phyloP scores from a whole-genome alignment of 2,888 invertebrate genomes.

The Eristalis pertinax region DNA sequence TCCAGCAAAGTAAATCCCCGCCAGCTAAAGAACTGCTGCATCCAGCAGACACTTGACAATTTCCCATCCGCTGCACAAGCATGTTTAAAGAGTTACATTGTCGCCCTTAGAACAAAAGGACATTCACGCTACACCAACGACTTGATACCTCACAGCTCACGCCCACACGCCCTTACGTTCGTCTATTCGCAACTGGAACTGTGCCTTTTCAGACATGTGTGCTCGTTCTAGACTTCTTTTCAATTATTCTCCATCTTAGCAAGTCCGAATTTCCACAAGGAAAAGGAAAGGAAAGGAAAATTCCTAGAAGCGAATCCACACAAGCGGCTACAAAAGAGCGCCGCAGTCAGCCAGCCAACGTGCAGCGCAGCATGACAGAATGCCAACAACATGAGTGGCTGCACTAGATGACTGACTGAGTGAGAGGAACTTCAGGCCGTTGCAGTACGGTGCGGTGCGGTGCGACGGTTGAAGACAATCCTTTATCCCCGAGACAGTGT shows the following conservation, averaged over 20 bases:
- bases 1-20: conserved; percentile 9
- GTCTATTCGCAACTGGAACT: background rate
- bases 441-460: conserved; percentile 17
- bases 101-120: conserved; percentile 56
- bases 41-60: conserved; percentile 41
- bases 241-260: conserved; percentile 44
- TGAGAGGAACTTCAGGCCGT: conserved; percentile 18
- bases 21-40: background rate
- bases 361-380: conserved; percentile 41
- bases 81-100: conserved; percentile 54
- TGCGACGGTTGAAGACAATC: conserved; percentile 26
- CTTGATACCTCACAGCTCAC: conserved; percentile 20
- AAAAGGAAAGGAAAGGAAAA: conserved; percentile 26
- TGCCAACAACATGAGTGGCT: conserved; percentile 49
- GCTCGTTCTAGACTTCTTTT: background rate
- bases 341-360: background rate
- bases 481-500: conserved; percentile 20
- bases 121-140: conserved; percentile 60
- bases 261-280: conserved; percentile 29
- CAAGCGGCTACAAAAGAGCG: conserved; percentile 24
- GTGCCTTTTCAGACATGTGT: background rate
- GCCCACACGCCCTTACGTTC: conserved; percentile 11
- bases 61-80: conserved; percentile 28
- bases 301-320: conserved; percentile 32
- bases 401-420: conserved; percentile 27